Conservation (phyloP, 2,113 vertebrate genomes). For the Aegotheles bennettii region DNA sequence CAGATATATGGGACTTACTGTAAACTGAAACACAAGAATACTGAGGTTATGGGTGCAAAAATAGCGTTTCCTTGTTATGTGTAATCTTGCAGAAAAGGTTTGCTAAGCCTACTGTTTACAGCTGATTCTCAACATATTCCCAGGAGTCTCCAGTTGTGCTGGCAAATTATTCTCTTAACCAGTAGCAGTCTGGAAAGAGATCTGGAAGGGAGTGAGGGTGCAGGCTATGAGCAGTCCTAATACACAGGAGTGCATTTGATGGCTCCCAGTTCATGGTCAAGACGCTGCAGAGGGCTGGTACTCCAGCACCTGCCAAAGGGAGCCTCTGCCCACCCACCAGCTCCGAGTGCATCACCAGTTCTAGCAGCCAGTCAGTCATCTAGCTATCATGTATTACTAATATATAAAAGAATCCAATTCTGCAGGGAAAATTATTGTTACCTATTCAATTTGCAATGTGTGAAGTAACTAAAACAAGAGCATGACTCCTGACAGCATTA, state of each 20-base stretch:
- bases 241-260: accelerated
- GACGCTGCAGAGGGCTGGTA: neutral
- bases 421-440: neutral
- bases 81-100: neutral
- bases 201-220: neutral
- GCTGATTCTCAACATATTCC: neutral
- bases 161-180: neutral
- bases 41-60: neutral
- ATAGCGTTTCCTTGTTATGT: neutral
- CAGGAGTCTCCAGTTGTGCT: slow-evolving; percentile 4
- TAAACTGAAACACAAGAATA: neutral
- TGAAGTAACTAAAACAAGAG: neutral
- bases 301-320: accelerated
- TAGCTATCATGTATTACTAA: neutral
- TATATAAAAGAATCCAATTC: neutral
- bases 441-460: neutral
- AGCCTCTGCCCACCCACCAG: neutral
- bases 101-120: neutral
- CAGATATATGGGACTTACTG: neutral
- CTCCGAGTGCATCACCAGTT: neutral
- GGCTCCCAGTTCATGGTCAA: neutral
- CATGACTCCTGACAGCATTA: neutral
- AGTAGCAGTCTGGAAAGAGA: neutral
- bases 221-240: neutral
- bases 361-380: neutral